Percentiles rank a stretch among this genome's conserved stretches.
These are phyloP conservation scores for Marisa cornuarietis DNA, from an alignment of 1,140 invertebrate species.

Conservation along the genomic window DNA sequence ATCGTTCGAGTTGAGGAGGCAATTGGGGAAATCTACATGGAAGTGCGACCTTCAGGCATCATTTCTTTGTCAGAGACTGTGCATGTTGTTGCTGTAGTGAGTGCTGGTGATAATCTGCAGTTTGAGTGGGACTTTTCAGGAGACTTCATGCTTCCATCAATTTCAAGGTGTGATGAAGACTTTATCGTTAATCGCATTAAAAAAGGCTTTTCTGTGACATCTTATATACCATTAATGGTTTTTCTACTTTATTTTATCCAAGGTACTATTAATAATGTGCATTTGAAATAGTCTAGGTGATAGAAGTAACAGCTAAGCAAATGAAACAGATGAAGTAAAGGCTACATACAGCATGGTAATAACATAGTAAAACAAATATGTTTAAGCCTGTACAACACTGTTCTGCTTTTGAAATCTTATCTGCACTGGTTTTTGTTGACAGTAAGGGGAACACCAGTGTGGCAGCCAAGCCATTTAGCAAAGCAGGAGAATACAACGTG, in stretches of 20 bases:
- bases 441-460: slow-evolving; percentile 29
- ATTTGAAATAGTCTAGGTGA: neutral
- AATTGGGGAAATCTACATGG: slow-evolving; percentile 29
- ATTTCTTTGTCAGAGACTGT: slow-evolving; percentile 23
- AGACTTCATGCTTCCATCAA: neutral
- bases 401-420: too few species aligned
- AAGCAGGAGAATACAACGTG: slow-evolving; percentile 25
- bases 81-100: slow-evolving; percentile 33
- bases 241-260: too few species aligned
- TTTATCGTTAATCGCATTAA: neutral
- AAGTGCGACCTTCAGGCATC: slow-evolving; percentile 9
- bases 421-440: slow-evolving; percentile 2
- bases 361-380: neutral
- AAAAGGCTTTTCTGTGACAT: too few species aligned
- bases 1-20: slow-evolving; percentile 31
- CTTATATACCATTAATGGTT: too few species aligned
- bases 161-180: slow-evolving; percentile 21
- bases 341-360: neutral
- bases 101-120: slow-evolving; percentile 32
- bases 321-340: neutral
- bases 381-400: neutral
- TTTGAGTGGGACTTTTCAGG: slow-evolving; percentile 37
- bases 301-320: neutral
- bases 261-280: too few species aligned
- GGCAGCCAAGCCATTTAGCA: slow-evolving; percentile 21